Percentiles rank a stretch among this genome's conserved stretches.
These are phyloP conservation scores for Chelidonichthys spinosus DNA, from an alignment of 2,797 vertebrate genomes.

Conservation along the genomic window DNA sequence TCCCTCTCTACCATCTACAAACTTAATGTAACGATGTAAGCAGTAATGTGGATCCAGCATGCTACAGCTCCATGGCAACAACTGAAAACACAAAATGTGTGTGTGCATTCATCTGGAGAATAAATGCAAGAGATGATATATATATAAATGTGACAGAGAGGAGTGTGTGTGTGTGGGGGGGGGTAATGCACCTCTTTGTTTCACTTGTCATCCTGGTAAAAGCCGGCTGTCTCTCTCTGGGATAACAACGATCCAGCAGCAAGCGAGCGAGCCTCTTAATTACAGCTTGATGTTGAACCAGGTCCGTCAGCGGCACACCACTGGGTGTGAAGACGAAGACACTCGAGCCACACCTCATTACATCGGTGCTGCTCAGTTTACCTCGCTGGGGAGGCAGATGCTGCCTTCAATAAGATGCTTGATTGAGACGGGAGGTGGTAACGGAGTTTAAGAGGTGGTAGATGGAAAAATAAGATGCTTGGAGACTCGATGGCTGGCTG, in stretches of 20 bases:
- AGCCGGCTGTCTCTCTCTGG: constrained; percentile 31
- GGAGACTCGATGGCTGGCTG: constrained; percentile 9
- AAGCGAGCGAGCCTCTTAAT: constrained; percentile 61
- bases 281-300: constrained; percentile 54
- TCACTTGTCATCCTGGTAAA: constrained; percentile 48
- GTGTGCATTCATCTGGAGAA: constrained; percentile 46
- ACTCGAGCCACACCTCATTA: constrained; percentile 57
- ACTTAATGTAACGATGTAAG: constrained; percentile 43
- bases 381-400: constrained; percentile 35
- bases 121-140: constrained; percentile 35
- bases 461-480: constrained; percentile 35
- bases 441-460: constrained; percentile 35
- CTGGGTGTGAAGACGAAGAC: constrained; percentile 29
- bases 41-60: constrained; percentile 43
- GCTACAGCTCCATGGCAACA: constrained; percentile 17
- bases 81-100: constrained; percentile 29
- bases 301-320: constrained; percentile 30
- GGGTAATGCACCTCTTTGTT: constrained; percentile 49
- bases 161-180: too few relatives aligned
- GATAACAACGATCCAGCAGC: constrained; percentile 29
- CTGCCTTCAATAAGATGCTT: constrained; percentile 33
- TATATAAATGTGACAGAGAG: constrained; percentile 27
- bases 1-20: constrained; percentile 1
- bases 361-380: constrained; percentile 54
- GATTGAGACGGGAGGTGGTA: constrained; percentile 39